phyloP scores from a whole-genome alignment of 1,140 invertebrate genomes.

The Drosophila erecta region DNA sequence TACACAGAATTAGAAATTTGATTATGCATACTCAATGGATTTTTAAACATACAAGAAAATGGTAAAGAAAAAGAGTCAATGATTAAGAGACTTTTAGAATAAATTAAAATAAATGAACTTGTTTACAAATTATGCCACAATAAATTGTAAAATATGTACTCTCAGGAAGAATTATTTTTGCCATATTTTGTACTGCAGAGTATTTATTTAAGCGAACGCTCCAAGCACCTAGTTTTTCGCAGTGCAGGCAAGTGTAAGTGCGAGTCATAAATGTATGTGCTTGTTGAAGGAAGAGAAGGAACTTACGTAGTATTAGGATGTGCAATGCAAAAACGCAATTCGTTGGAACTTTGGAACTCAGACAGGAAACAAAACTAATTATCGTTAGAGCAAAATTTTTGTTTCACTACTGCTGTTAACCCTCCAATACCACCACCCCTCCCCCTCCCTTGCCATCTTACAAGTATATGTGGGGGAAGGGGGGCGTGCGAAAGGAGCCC shows the following conservation, averaged over 20 bases:
- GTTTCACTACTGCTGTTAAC: constrained; percentile 25
- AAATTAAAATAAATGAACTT: too few species aligned
- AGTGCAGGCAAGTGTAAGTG: constrained; percentile 50
- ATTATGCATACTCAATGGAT: too few species aligned
- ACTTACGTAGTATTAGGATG: constrained; percentile 1
- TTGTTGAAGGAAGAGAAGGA: background rate
- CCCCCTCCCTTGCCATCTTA: background rate
- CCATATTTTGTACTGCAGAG: too few species aligned
- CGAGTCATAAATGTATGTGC: constrained; percentile 35
- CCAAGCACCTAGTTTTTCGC: background rate
- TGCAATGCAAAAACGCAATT: constrained; percentile 49
- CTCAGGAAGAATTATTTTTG: too few species aligned
- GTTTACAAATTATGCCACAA: too few species aligned
- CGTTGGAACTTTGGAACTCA: constrained; percentile 46
- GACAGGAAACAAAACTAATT: constrained; percentile 76
- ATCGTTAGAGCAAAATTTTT: constrained; percentile 68
- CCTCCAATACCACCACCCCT: background rate
- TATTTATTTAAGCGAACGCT: too few species aligned
- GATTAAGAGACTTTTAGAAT: too few species aligned
- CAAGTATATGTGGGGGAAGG: background rate
- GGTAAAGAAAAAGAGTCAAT: background rate
- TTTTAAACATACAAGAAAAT: background rate
- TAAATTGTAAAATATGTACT: too few species aligned
- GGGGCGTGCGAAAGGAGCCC: background rate
- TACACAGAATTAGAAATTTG: background rate